phyloP scores from a whole-genome alignment of 2,888 invertebrate species.

The Alsophila aescularia region DNA sequence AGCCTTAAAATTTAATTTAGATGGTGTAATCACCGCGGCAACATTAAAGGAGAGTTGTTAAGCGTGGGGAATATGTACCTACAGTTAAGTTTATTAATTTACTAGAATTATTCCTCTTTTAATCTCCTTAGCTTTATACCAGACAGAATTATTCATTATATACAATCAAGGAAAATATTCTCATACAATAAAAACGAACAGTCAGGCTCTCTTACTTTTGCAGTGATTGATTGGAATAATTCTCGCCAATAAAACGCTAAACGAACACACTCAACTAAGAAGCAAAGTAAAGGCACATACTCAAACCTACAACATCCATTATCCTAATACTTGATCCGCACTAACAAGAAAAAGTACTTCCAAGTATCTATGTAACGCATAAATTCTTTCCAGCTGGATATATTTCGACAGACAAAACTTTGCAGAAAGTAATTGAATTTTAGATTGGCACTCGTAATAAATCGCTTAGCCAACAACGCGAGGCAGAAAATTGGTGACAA shows the following conservation, averaged over 20 bases:
- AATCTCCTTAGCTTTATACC: neutral
- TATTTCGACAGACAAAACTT: slow-evolving; percentile 25
- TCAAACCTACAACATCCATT: neutral
- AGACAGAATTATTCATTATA: neutral
- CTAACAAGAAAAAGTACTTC: slow-evolving; percentile 1
- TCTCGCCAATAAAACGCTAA: too few relatives aligned
- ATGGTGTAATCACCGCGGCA: neutral
- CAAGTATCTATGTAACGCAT: neutral
- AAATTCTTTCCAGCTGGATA: slow-evolving; percentile 15
- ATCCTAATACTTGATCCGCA: neutral
- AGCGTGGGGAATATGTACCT: neutral
- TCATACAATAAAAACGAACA: too few relatives aligned
- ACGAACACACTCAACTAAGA: neutral
- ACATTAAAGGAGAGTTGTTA: slow-evolving; percentile 5
- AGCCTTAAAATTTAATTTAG: slow-evolving; percentile 17
- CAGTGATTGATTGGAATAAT: too few relatives aligned
- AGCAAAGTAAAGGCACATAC: neutral
- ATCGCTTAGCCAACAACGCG: slow-evolving; percentile 26
- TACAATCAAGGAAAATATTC: too few relatives aligned
- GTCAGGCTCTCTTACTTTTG: too few relatives aligned
- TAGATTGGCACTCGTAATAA: slow-evolving; percentile 31
- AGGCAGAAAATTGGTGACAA: slow-evolving; percentile 25
- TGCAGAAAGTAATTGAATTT: slow-evolving; percentile 31
- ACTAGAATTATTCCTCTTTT: neutral
- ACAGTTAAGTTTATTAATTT: neutral